Conservation (phyloP, 2,113 vertebrate genomes). For the Paedocypris sp. region DNA sequence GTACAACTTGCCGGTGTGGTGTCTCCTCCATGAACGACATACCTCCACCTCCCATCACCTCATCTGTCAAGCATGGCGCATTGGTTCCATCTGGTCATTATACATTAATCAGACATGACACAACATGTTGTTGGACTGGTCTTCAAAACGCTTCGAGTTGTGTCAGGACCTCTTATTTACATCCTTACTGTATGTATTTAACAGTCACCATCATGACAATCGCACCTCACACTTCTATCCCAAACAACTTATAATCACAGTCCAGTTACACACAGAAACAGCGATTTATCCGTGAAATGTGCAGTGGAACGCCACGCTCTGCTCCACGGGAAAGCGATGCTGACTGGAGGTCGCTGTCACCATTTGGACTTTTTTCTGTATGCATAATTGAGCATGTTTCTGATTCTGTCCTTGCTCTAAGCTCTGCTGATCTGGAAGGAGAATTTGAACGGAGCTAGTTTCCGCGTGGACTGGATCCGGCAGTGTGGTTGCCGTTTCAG, state of each 20-base stretch:
- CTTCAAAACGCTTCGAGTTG: no score
- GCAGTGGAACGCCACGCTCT: no score
- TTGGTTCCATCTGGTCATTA: background rate
- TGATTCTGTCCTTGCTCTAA: background rate
- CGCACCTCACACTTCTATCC: no score
- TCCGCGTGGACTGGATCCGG: background rate
- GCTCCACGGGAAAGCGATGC: slow-evolving; percentile 9
- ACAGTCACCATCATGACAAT: no score
- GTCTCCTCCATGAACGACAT: background rate
- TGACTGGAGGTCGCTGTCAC: slow-evolving; percentile 4
- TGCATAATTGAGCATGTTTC: background rate
- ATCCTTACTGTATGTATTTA: no score
- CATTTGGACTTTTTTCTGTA: slow-evolving; percentile 1
- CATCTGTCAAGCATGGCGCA: slow-evolving; percentile 9
- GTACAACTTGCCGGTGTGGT: background rate
- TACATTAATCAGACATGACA: background rate
- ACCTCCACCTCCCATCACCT: slow-evolving; percentile 11
- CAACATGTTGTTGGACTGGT: background rate
- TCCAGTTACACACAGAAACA: background rate
- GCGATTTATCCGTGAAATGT: no score
- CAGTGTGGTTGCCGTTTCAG: slow-evolving; percentile 11
- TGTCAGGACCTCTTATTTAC: no score
- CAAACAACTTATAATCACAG: no score
- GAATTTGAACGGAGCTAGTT: background rate
- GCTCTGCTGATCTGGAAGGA: background rate